Percentiles rank a stretch among this genome's conserved stretches.
These are phyloP conservation scores for Drosophila rellima DNA, from an alignment of 2,888 invertebrate genomes.

Conservation along the genomic window DNA sequence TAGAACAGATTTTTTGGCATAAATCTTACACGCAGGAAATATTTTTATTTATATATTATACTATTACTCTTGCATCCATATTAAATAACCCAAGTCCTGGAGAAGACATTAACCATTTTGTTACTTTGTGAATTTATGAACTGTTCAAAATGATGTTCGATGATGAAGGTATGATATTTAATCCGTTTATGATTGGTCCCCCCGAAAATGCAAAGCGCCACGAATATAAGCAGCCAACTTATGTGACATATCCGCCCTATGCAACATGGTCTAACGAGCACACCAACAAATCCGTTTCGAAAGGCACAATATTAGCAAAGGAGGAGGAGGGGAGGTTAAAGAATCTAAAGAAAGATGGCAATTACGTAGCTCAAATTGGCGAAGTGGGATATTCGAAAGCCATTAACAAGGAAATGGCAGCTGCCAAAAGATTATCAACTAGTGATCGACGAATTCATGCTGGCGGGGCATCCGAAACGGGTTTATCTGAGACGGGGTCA, in stretches of 20 bases:
- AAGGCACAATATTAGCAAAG: slow-evolving; percentile 17
- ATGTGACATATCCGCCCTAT: slow-evolving; percentile 54
- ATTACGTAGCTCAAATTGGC: slow-evolving; percentile 33
- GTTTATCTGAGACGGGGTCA: background rate
- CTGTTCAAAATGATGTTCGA: slow-evolving; percentile 48
- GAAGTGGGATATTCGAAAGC: slow-evolving; percentile 57
- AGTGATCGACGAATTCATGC: slow-evolving; percentile 44
- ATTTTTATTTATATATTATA: background rate
- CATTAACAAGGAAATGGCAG: slow-evolving; percentile 65
- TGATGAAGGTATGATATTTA: slow-evolving; percentile 42
- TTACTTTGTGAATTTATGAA: background rate
- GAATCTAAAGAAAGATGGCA: background rate
- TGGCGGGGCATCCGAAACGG: slow-evolving; percentile 21
- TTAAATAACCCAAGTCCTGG: background rate
- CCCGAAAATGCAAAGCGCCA: slow-evolving; percentile 1
- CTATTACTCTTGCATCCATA: background rate
- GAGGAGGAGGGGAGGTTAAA: background rate
- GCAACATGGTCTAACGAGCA: slow-evolving; percentile 33
- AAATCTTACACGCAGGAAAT: background rate
- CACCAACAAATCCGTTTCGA: slow-evolving; percentile 40
- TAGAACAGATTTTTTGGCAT: slow-evolving; percentile 10
- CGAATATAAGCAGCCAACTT: slow-evolving; percentile 32
- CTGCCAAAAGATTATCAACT: slow-evolving; percentile 39
- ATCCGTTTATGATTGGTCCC: slow-evolving; percentile 61
- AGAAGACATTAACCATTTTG: slow-evolving; percentile 7